Conservation (phyloP, 2,797 vertebrate species). For the Siniperca scherzeri region DNA sequence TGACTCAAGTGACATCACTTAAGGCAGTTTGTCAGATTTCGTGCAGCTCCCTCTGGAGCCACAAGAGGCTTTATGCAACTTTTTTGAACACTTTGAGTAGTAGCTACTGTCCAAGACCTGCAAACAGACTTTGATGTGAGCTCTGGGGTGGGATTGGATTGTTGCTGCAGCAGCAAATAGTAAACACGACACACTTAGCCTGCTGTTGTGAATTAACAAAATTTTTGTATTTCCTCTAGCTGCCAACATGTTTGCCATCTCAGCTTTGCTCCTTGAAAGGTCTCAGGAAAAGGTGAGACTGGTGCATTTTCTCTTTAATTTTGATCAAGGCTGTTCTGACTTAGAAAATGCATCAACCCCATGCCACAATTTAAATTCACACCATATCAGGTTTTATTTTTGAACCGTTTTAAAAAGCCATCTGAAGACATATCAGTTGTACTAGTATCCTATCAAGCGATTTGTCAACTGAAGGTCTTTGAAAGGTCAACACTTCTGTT, state of each 20-base stretch:
- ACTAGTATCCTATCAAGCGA: background rate
- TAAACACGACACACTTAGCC: background rate
- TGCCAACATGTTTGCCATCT: slow-evolving; percentile 68
- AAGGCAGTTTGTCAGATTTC: background rate
- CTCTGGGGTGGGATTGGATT: background rate
- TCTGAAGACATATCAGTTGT: background rate
- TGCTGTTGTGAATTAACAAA: background rate
- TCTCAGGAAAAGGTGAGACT: slow-evolving; percentile 65
- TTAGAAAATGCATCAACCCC: background rate
- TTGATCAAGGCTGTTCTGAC: background rate
- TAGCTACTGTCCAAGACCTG: background rate
- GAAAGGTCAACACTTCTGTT: background rate
- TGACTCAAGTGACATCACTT: background rate
- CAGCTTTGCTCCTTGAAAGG: slow-evolving; percentile 64
- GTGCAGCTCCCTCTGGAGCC: background rate
- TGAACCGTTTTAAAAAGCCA: background rate
- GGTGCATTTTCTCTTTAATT: background rate
- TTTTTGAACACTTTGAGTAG: background rate
- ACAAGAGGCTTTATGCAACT: background rate
- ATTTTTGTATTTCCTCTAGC: slow-evolving; percentile 51
- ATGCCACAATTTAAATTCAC: background rate
- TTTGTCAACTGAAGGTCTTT: background rate
- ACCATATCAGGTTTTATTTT: background rate
- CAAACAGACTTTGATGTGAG: background rate
- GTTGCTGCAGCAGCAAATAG: background rate